These are phyloP conservation scores for Trichoplusia ni DNA, from an alignment of 1,140 invertebrate genomes.

Conservation along the genomic window DNA sequence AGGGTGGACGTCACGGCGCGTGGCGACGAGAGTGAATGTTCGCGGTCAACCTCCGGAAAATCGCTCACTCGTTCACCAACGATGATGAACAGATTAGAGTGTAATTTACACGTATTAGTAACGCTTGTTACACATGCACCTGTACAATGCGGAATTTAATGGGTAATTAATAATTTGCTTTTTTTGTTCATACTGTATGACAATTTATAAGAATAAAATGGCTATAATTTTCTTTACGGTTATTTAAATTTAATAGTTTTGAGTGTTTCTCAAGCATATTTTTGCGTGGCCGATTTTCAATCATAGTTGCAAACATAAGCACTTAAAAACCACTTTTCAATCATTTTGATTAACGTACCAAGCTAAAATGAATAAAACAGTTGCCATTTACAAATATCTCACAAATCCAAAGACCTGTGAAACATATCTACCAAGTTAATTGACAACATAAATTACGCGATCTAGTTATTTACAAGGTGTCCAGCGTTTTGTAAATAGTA, in stretches of 20 bases:
- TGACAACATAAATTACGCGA: slow-evolving; percentile 10
- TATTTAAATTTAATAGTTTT: too few species aligned
- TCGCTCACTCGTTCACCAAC: slow-evolving; percentile 38
- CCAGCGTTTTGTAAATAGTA: slow-evolving; percentile 8
- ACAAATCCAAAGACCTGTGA: background rate
- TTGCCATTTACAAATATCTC: background rate
- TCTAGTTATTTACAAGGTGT: slow-evolving; percentile 5
- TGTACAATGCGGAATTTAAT: background rate
- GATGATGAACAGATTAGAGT: slow-evolving; percentile 55
- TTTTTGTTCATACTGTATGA: too few species aligned
- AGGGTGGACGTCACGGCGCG: slow-evolving; percentile 28
- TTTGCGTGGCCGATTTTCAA: too few species aligned
- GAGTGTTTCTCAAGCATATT: too few species aligned
- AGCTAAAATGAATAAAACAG: too few species aligned
- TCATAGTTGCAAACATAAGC: too few species aligned
- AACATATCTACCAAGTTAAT: too few species aligned
- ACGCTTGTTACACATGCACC: slow-evolving; percentile 37
- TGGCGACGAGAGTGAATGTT: slow-evolving; percentile 37
- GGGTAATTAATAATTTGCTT: too few species aligned
- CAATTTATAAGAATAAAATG: too few species aligned
- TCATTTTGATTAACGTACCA: too few species aligned
- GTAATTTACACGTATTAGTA: slow-evolving; percentile 53
- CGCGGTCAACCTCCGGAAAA: slow-evolving; percentile 61
- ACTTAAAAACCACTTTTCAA: too few species aligned
- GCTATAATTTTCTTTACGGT: too few species aligned